Evolutionary conservation across 2,888 invertebrate species (phyloP), one percentile per base, ranked within the genome.

Genomic region (Archips crataeganus): DNA sequence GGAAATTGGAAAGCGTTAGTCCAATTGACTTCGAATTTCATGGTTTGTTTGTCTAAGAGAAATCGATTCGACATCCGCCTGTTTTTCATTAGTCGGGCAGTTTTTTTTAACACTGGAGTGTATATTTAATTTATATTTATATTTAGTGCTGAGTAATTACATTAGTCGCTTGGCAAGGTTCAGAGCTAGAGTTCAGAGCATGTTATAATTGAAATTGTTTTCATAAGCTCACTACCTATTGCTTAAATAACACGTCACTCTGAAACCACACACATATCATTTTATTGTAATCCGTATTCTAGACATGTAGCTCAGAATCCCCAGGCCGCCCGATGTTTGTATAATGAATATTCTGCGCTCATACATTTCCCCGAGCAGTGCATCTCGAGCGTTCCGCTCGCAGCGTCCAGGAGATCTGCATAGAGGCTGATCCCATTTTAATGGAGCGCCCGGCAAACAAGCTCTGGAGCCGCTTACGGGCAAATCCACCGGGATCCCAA

Each of bases 381-480:
- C 65, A 66, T 74, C 74, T 70, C 72, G 32, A 49, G 75, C 75
- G 73, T 70, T 70, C 75, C 68, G 72, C 72, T 68, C 68, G 62
- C 70, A 70, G 70, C 74, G 91, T 91, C 92, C 93, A 86, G 85
- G 87, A 90, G 91, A 94, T 94, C 92, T 94, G 93, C 94, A 94
- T 94, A 91, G 88, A 85, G 84, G 84, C 90, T 94, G 94, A 94
- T 94, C 94, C 94, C 87, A 93, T 94, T 94, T 94, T 94, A 94
- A 94, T 94, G 93, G 94, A 94, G 91, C 92, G 91, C 92, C 91
- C 90, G 90, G 94, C 93, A 94, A 94, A 94, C 93, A 94, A 91
- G 92, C 92, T 91, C 87, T 86, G 79, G 87, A 90, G 89, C 90
- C 89, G 94, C 94, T 93, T 93, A 92, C 91, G 83, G 88, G 87